Evolutionary conservation across 2,113 vertebrate genomes (phyloP), one percentile per base, ranked within the genome.

Genomic region (Oncorhynchus clarkii): DNA sequence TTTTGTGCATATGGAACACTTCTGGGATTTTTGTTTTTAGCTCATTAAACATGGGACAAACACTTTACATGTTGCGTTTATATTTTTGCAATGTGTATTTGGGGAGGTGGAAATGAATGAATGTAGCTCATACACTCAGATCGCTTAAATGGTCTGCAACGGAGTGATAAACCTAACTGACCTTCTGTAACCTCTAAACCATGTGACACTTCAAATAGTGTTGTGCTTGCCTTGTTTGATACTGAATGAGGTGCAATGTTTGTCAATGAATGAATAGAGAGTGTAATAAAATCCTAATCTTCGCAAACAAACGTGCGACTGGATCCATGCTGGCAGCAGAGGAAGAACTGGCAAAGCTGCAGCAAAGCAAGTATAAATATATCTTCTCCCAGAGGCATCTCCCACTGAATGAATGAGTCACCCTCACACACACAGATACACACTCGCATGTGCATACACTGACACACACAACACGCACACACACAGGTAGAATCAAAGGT

Each of bases 321-420:
- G 27, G 39, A 48, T 45, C 8, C 20, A 12, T 70, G 68, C 68
- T 49, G 68, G 9, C 74, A 82, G 76, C 39, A 45, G 54, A 20
- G 59, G 59, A 22, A 16, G 22, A 67, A 54, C 62, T 60, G 54
- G 69, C 57, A 27, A 71, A 71, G 70, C 69, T 85, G 72, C 71
- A 83, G 62, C 45, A 71, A 75, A 75, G 48, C 77, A 82, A 76
- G 72, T 77, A 84, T 74, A 86, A 84, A 88, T 84, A 82, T 77
- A 85, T 86, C 80, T 80, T 31, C 34, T 86, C 84, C 79, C 80
- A 66, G 69, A 78, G 77, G 80, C 77, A 60, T 74, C 67, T 79
- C 71, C 74, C 72, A 72, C 75, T 82, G 76, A 77, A 81, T 57
- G 65, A 72, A 79, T 86, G 77, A 85, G 76, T 86, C 80, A 81